A percentile compares a stretch with the other conserved stretches of the same genome.
Conservation (phyloP, 2,797 vertebrate genomes). For the Philypnodon macrostomus region DNA sequence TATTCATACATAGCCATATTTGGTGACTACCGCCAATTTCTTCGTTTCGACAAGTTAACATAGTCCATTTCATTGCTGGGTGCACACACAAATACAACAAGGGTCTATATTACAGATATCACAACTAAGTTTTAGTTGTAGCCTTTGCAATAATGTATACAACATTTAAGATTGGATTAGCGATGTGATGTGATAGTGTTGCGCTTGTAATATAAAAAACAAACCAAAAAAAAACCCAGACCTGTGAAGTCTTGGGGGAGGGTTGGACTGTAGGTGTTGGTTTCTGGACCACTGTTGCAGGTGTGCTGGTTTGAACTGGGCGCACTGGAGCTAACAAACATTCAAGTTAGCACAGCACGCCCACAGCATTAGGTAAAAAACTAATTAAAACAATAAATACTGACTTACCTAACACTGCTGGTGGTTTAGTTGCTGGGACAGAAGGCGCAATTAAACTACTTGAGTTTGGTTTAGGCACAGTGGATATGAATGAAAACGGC, state of each 20-base stretch:
- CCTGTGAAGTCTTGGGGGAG: conserved; percentile 77
- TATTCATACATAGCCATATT: no score
- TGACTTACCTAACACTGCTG: conserved; percentile 53
- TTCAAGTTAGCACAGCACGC: neutral
- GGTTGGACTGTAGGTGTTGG: conserved; percentile 69
- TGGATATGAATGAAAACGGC: conserved; percentile 72
- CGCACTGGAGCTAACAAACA: conserved; percentile 57
- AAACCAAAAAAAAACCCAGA: conserved; percentile 13
- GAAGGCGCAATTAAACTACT: conserved; percentile 45
- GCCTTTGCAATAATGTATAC: no score
- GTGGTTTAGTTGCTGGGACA: conserved; percentile 50
- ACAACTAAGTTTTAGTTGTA: no score
- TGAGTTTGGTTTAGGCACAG: conserved; percentile 71
- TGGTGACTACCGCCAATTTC: no score
- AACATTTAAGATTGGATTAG: no score
- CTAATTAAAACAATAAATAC: neutral
- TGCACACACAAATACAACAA: no score
- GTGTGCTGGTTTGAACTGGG: conserved; percentile 67
- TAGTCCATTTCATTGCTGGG: no score
- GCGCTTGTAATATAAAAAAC: neutral
- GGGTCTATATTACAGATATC: no score
- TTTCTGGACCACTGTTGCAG: conserved; percentile 74
- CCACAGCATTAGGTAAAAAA: neutral
- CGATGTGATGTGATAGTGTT: no score
- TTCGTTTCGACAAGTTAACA: no score